Base-by-base conservation (phyloP, 2,113 vertebrate genomes). In the Rallus limicola region DNA sequence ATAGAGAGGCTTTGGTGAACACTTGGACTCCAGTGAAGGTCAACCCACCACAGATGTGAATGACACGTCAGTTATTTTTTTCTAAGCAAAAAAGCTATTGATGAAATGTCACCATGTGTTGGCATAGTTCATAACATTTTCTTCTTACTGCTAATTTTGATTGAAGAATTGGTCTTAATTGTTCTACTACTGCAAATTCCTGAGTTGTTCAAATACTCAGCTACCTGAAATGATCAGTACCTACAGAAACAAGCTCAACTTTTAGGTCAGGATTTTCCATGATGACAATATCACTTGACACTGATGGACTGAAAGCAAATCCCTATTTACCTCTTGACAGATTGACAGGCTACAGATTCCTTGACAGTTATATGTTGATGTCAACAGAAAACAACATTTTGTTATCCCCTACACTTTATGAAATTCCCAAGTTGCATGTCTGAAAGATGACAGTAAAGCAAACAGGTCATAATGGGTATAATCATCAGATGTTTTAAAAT, bases 51-150 rank as follows among this genome's bases (percentile, higher is more conserved):
- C 48, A 48, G 48, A 23, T 48, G 19, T 86, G 31, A 71, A 91
- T n/a, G n/a, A 78, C 34, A 55, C 0, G 1, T 17, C 23, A 74
- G 21, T 18, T 90, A 6, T n/a, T 76, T 74, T 65, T 77, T 75
- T 89, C 70, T 85, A 90, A 95, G 86, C 69, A 93, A 78, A 97
- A 94, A 70, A 90, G 53, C 88, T 95, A 96, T 26, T 96, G 92
- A 97, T 96, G 92, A 97, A 97, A 96, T 95, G 93, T 94, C 95
- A 97, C 92, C 60, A n/a, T 96, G 93, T 96, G 92, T 90, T 92
- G 87, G 72, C 77, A 78, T 80, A 82, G 21, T 76, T 70, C 52
- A 8, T 55, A 76, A 80, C 4, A 20, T 63, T 83, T 80, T 53
- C 63, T 86, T 50, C 2, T 50, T 83, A 70, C 11, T 77, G 52